phyloP scores from a whole-genome alignment of 2,888 invertebrate genomes.

The Agrotis clavis region DNA sequence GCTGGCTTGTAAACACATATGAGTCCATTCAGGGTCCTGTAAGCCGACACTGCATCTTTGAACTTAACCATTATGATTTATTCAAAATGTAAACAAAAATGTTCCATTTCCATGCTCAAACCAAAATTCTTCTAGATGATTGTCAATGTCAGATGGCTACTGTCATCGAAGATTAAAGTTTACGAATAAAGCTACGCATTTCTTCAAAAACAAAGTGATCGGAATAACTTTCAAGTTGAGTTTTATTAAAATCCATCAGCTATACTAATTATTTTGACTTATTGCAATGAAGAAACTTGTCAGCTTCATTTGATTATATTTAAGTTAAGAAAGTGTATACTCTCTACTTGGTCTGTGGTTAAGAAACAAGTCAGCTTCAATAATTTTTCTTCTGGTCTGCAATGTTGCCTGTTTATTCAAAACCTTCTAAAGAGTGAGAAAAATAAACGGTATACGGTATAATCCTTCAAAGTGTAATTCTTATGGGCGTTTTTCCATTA shows the following conservation, averaged over 20 bases:
- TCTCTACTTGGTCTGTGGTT: too few relatives aligned
- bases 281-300: too few relatives aligned
- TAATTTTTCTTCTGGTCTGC: not conserved
- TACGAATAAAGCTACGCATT: slow-evolving; percentile 6
- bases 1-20: slow-evolving; percentile 95
- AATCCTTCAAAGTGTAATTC: too few relatives aligned
- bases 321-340: too few relatives aligned
- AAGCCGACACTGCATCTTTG: slow-evolving; percentile 91
- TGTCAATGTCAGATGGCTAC: not conserved
- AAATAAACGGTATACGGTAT: not conserved
- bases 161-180: slow-evolving; percentile 1
- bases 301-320: not conserved
- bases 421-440: not conserved
- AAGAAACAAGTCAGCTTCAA: not conserved
- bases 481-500: too few relatives aligned
- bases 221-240: too few relatives aligned
- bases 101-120: not conserved
- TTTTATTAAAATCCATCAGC: not conserved
- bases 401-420: not conserved
- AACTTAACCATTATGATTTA: slow-evolving; percentile 78
- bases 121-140: too few relatives aligned
- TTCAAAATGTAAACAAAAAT: slow-evolving; percentile 24
- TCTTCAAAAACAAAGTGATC: not conserved
- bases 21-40: slow-evolving; percentile 93
- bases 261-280: not conserved